A percentile compares a stretch with the other conserved stretches of the same genome.
phyloP scores from a whole-genome alignment of 2,113 vertebrate species.

The Buteo buteo region DNA sequence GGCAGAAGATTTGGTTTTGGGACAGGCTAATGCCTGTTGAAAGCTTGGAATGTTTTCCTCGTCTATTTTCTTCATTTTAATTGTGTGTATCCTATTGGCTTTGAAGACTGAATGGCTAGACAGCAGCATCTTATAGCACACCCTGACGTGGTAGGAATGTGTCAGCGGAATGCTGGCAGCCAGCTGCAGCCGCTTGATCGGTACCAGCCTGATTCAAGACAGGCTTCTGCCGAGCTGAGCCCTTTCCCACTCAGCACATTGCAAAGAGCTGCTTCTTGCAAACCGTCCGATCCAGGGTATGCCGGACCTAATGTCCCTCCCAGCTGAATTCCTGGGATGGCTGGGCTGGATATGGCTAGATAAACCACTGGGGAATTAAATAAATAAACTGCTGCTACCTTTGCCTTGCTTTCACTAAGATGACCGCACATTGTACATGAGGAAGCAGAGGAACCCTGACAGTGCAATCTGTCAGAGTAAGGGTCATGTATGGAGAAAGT shows the following conservation, averaged over 20 bases:
- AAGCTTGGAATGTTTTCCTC: neutral
- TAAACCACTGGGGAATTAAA: neutral
- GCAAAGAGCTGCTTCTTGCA: neutral
- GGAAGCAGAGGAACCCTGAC: neutral
- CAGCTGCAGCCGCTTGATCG: fast-evolving
- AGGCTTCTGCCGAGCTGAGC: neutral
- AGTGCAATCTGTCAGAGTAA: neutral
- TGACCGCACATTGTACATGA: fast-evolving
- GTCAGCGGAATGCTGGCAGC: neutral
- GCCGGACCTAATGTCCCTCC: neutral
- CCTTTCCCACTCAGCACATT: neutral
- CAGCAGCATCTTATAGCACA: neutral
- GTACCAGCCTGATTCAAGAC: neutral
- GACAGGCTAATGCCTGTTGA: neutral
- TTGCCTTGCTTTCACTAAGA: neutral
- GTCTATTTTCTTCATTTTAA: neutral
- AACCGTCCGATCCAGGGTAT: fast-evolving
- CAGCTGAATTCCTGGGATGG: neutral
- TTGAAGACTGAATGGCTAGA: neutral
- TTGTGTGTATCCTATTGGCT: fast-evolving
- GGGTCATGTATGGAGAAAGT: conserved; percentile 11
- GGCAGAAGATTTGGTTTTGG: neutral
- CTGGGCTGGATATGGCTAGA: neutral
- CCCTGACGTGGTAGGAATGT: neutral
- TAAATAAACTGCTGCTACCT: neutral